Evolutionary conservation across 2,113 vertebrate genomes (phyloP), one percentile per base, ranked within the genome.

Genomic region (Apus apus): DNA sequence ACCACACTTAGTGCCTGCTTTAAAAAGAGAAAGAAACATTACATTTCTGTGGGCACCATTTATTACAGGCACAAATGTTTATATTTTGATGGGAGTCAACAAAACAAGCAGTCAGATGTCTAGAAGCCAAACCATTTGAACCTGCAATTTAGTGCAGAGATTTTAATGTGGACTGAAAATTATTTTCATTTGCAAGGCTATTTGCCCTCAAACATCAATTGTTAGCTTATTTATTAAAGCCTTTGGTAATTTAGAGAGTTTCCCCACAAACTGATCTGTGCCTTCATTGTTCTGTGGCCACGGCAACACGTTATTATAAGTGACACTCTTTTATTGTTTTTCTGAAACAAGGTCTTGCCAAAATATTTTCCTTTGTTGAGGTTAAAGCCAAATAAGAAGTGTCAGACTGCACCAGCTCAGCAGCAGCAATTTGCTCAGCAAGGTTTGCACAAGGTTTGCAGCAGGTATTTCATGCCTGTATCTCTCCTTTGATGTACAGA

Each of bases 191-290:
- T 6, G 2, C 46, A 67, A 77, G 56, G 38, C 38, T 83, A 40
- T 30, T 80, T 92, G 76, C 64, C 78, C 64, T 93, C 43, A 83
- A 83, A 93, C 34, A 92, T 56, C 51, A 91, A 79, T 94, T 87
- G 51, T 91, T 92, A 89, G 38, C 34, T 91, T 93, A 48, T 84
- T 96, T 93, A 80, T 92, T 91, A 92, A 86, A 88, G 46, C 11
- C 74, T 76, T 94, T 58, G 29, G 26, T 84, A 94, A 90, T 91
- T 93, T 90, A 93, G 81, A 89, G 54, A 66, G 25, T 85, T 93
- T 91, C 45, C 21, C 58, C 54, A 66, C 81, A 87, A 91, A 79
- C 0, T 92, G 50, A 61, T 87, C 3, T 58, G 83, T 67, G 56
- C 27, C 14, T 90, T 64, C 56, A 53, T 91, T 94, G 85, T 95